Evolutionary conservation across 2,888 invertebrate genomes (phyloP).

Genomic region (Apoderus coryli): DNA sequence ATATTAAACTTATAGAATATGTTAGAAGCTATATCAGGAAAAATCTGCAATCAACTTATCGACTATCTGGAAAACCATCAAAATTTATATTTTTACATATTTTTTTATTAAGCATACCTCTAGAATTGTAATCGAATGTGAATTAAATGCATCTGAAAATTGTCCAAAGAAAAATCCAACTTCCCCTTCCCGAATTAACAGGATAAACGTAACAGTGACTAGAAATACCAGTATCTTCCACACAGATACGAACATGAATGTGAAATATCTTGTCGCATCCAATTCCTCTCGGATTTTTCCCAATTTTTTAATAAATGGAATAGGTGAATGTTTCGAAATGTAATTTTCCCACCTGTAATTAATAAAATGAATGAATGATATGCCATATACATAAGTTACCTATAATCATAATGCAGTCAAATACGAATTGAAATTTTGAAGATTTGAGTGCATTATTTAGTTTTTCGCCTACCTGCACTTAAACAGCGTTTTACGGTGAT

Average conservation of each 20-base stretch:
- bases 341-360: slow-evolving; percentile 97
- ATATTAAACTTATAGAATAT: too few relatives aligned
- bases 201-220: slow-evolving; percentile 54
- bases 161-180: slow-evolving; percentile 63
- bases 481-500: too few relatives aligned
- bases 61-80: too few relatives aligned
- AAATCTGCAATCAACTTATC: too few relatives aligned
- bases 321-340: slow-evolving; percentile 71
- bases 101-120: slow-evolving; percentile 45
- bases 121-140: slow-evolving; percentile 64
- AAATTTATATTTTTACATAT: too few relatives aligned
- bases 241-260: slow-evolving; percentile 75
- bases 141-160: slow-evolving; percentile 58
- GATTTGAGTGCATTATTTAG: too few relatives aligned
- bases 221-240: slow-evolving; percentile 84
- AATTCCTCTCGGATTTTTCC: slow-evolving; percentile 69
- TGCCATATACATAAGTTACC: not conserved
- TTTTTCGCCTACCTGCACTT: too few relatives aligned
- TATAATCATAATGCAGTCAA: slow-evolving; percentile 6
- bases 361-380: not conserved
- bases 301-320: slow-evolving; percentile 58
- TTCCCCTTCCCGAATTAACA: slow-evolving; percentile 62
- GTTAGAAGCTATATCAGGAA: too few relatives aligned
- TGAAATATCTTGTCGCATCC: slow-evolving; percentile 70
- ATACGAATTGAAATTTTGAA: too few relatives aligned